Evolutionary conservation across 2,797 vertebrate species (phyloP), one percentile per base, ranked within the genome.

Genomic region (Amblyopsis hoosieri): DNA sequence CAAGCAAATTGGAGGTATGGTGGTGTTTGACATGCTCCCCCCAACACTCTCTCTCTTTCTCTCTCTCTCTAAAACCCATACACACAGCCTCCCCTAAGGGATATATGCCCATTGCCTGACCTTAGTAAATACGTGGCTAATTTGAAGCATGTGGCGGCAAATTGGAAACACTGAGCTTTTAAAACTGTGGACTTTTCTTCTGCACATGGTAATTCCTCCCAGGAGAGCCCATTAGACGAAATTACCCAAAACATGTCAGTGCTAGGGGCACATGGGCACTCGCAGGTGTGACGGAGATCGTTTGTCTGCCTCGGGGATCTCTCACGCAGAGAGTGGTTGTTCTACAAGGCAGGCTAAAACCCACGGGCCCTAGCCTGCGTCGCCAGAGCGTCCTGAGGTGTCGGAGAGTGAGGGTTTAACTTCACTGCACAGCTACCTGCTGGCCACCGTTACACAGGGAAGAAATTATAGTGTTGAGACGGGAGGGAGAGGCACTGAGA

Each of bases 111-210:
- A 94, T 90, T 92, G 92, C 92, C 91, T 74, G 71, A 94, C 92
- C 89, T 94, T 94, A 92, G 94, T 95, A 95, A 95, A 95, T 94
- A 94, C 83, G 86, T 85, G 89, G 93, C 92, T 96, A 94, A 96
- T 95, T 94, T 94, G 94, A 95, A 95, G 92, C 94, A 95, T 94
- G 93, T 95, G 94, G 89, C 71, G 19, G 83, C 89, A 95, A 95
- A 96, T 95, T 94, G 92, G 93, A 95, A 95, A 94, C 93, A 94
- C 81, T 86, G 91, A 90, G 89, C 93, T 92, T 94, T 92, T 90
- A 88, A 93, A 95, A 92, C 93, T 90, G 91, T 88, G 87, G 91
- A 92, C 86, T 93, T 95, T 95, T 94, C 90, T 93, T 94, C 94
- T 92, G 93, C 88, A 88, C 91, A 90, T 93, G 93, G 87, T 93